A percentile compares a stretch with the other conserved stretches of the same genome.
phyloP scores from a whole-genome alignment of 2,888 invertebrate genomes.

The Amphimallon solstitiale region DNA sequence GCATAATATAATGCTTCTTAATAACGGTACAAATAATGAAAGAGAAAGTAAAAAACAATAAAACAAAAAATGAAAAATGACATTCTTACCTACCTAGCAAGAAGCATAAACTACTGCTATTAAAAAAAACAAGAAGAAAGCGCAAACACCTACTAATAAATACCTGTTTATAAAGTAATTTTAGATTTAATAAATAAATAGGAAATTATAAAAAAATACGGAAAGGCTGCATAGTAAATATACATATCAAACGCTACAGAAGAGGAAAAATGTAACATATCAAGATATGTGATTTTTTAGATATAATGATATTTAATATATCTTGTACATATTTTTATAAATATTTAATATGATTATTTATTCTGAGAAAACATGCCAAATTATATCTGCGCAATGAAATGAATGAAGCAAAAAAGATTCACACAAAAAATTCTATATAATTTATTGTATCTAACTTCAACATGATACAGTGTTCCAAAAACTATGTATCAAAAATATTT shows the following conservation, averaged over 20 bases:
- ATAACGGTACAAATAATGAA: no score
- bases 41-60: no score
- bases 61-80: no score
- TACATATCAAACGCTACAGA: conserved; percentile 44
- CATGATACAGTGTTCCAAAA: no score
- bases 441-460: no score
- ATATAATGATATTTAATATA: conserved; percentile 38
- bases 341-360: conserved; percentile 19
- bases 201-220: conserved; percentile 22
- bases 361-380: background rate
- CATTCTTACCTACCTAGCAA: no score
- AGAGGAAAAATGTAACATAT: conserved; percentile 43
- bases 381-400: background rate
- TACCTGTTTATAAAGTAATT: background rate
- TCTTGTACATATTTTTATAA: conserved; percentile 41
- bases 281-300: conserved; percentile 47
- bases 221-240: conserved; percentile 42
- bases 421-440: no score
- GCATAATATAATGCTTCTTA: no score
- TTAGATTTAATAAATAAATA: conserved; percentile 1
- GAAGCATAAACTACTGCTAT: no score
- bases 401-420: background rate
- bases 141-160: no score
- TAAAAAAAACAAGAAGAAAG: no score
- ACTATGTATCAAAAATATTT: no score